Evolutionary conservation across 2,113 vertebrate genomes (phyloP).

Genomic region (Corythaeola cristata): DNA sequence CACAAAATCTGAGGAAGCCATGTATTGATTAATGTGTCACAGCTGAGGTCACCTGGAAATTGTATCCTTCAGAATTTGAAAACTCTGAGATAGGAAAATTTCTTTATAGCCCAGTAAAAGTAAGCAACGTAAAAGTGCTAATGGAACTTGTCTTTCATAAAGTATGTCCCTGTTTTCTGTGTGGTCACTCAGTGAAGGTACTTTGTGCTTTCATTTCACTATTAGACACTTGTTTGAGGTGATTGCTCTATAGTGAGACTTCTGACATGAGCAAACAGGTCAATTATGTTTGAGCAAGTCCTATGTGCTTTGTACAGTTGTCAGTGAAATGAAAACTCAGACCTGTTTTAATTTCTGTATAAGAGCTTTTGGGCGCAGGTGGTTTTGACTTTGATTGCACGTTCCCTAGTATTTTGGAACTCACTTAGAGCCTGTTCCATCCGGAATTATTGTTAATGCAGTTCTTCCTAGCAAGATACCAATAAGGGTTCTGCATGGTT

Average conservation of each 20-base stretch:
- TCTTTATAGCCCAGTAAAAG: neutral
- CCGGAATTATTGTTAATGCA: neutral
- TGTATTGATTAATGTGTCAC: neutral
- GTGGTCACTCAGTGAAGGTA: neutral
- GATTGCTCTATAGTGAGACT: neutral
- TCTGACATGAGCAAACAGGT: neutral
- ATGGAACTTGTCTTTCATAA: neutral
- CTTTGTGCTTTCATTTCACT: neutral
- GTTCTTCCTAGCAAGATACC: neutral
- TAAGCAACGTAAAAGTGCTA: neutral
- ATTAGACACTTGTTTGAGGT: neutral
- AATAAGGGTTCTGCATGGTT: neutral
- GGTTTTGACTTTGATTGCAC: neutral
- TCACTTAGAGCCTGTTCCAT: neutral
- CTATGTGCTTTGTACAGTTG: neutral
- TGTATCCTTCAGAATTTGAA: neutral
- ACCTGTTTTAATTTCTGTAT: neutral
- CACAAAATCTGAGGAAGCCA: neutral
- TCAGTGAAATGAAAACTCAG: neutral
- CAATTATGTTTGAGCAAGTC: neutral
- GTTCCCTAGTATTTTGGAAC: neutral
- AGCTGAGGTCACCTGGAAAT: neutral
- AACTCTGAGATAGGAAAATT: neutral
- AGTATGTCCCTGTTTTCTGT: neutral
- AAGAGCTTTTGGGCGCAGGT: neutral